Percentiles rank a stretch among this genome's conserved stretches.
Evolutionary conservation across 2,888 invertebrate species (phyloP).

Genomic region (Drosophila dives): DNA sequence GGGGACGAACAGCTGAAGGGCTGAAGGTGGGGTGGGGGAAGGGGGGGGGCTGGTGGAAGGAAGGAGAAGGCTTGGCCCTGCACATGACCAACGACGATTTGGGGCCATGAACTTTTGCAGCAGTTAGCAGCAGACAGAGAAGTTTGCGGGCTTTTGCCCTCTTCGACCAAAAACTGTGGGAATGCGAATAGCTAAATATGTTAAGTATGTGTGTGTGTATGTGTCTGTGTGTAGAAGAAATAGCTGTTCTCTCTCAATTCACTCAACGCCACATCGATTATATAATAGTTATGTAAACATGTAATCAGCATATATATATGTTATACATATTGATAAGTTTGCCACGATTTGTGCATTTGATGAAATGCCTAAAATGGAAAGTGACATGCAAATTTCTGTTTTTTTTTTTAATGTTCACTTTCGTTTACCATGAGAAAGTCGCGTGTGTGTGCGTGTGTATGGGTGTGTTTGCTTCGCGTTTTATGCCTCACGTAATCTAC

Average conservation of each 20-base stretch:
- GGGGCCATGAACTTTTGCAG: constrained; percentile 37
- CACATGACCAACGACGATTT: constrained; percentile 27
- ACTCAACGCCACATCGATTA: not conserved
- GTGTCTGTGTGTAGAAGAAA: not conserved
- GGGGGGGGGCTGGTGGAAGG: too few species aligned
- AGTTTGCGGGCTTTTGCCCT: constrained; percentile 8
- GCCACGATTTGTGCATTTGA: constrained; percentile 5
- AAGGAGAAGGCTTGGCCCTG: constrained; percentile 20
- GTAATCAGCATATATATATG: constrained; percentile 12
- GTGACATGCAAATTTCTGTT: constrained; percentile 29
- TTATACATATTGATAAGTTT: not conserved
- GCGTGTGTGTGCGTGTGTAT: constrained; percentile 14
- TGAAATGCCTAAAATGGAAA: constrained; percentile 46
- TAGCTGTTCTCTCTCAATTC: constrained; percentile 7
- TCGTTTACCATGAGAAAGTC: constrained; percentile 52
- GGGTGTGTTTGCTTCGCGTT: constrained; percentile 26
- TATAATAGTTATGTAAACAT: constrained; percentile 15
- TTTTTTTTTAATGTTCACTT: constrained; percentile 48
- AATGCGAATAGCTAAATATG: constrained; percentile 1
- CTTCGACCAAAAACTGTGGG: not conserved
- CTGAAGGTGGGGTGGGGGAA: not conserved
- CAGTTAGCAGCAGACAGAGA: not conserved
- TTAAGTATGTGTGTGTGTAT: not conserved
- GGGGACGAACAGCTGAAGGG: not conserved
- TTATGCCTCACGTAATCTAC: constrained; percentile 56